Percentiles rank a stretch among this genome's conserved stretches.
These are phyloP conservation scores for Zaprionus taronus DNA, from an alignment of 1,140 invertebrate species.

Conservation along the genomic window DNA sequence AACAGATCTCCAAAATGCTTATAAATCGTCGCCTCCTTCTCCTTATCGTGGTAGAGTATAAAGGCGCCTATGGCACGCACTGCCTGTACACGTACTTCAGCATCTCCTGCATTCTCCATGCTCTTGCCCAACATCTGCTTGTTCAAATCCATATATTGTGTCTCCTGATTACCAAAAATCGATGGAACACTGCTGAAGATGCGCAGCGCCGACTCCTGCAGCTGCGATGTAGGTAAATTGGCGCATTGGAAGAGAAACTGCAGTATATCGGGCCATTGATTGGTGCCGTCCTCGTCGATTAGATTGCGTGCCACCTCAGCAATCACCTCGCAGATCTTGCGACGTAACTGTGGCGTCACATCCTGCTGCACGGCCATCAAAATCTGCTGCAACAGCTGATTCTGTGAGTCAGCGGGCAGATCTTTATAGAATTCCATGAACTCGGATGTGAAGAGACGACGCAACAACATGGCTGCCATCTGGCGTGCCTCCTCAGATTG, in stretches of 20 bases:
- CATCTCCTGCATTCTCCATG: conserved; percentile 87
- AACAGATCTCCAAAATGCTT: conserved; percentile 95
- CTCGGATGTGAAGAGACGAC: conserved; percentile 94
- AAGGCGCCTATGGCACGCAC: conserved; percentile 95
- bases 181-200: conserved; percentile 94
- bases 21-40: conserved; percentile 93
- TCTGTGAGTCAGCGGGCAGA: conserved; percentile 92
- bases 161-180: conserved; percentile 98
- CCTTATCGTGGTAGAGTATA: conserved; percentile 93
- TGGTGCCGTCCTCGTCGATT: conserved; percentile 98
- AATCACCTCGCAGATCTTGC: conserved; percentile 96
- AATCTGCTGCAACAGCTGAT: conserved; percentile 93
- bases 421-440: conserved; percentile 95
- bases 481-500: conserved; percentile 92
- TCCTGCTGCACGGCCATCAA: conserved; percentile 93
- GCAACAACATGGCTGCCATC: conserved; percentile 95
- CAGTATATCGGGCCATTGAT: conserved; percentile 98
- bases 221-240: conserved; percentile 90
- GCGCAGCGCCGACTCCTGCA: conserved; percentile 97
- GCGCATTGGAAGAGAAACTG: conserved; percentile 98
- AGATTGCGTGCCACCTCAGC: conserved; percentile 97
- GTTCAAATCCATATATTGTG: conserved; percentile 95
- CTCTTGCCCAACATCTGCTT: conserved; percentile 96
- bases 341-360: conserved; percentile 90
- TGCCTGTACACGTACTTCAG: conserved; percentile 91